Percentiles rank a stretch among this genome's conserved stretches.
Evolutionary conservation across 1,140 invertebrate genomes (phyloP).

Genomic region (Danaus melanippus): DNA sequence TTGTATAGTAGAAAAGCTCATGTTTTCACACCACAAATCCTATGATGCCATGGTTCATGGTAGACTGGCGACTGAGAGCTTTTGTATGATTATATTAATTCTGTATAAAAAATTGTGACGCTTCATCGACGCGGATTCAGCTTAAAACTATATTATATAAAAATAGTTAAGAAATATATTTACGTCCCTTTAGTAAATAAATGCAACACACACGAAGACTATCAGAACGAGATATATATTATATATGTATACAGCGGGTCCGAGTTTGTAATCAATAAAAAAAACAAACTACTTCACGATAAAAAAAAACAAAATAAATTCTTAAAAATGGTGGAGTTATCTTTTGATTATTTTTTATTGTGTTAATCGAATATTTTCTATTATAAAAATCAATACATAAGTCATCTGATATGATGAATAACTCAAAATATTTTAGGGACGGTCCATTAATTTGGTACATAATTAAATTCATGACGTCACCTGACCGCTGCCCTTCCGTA

Average conservation of each 20-base stretch:
- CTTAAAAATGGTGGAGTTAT: background rate
- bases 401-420: background rate
- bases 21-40: slow-evolving; percentile 28
- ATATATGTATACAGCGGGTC: background rate
- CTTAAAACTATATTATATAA: slow-evolving; percentile 13
- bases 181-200: slow-evolving; percentile 40
- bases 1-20: slow-evolving; percentile 32
- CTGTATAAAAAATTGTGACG: slow-evolving; percentile 23
- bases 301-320: too few species aligned
- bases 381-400: too few species aligned
- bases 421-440: slow-evolving; percentile 4
- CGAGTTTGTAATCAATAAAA: too few species aligned
- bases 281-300: too few species aligned
- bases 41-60: background rate
- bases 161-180: slow-evolving; percentile 10
- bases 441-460: background rate
- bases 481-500: slow-evolving; percentile 44
- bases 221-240: background rate
- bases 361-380: too few species aligned
- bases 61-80: too few species aligned
- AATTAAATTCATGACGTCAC: slow-evolving; percentile 27
- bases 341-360: slow-evolving; percentile 13
- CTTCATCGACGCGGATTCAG: slow-evolving; percentile 17
- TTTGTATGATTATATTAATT: too few species aligned
- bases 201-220: slow-evolving; percentile 52